Conservation (phyloP, 2,113 vertebrate genomes). For the Bos indicus region DNA sequence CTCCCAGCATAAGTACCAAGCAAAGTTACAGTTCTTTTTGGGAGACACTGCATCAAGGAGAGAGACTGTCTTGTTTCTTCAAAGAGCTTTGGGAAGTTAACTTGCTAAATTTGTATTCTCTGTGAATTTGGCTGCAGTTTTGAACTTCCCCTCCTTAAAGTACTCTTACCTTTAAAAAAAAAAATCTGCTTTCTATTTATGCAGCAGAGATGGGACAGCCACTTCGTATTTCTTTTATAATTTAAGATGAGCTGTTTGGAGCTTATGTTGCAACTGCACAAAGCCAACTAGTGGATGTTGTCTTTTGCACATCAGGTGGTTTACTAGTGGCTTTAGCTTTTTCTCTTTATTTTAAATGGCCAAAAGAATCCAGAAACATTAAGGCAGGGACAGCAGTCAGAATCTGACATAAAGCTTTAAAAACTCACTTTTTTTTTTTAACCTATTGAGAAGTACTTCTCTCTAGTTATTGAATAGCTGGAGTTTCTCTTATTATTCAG, state of each 20-base stretch:
- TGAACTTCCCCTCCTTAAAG: slow-evolving; percentile 59
- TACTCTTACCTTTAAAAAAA: slow-evolving; percentile 51
- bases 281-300: slow-evolving; percentile 59
- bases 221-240: slow-evolving; percentile 58
- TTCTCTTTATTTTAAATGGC: slow-evolving; percentile 61
- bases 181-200: slow-evolving; percentile 68
- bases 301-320: slow-evolving; percentile 57
- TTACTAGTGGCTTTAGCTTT: slow-evolving; percentile 68
- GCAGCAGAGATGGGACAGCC: slow-evolving; percentile 67
- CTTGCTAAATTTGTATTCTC: slow-evolving; percentile 70
- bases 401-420: slow-evolving; percentile 75
- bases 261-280: slow-evolving; percentile 35
- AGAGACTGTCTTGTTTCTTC: slow-evolving; percentile 52
- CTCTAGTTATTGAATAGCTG: slow-evolving; percentile 65
- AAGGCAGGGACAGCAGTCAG: slow-evolving; percentile 70
- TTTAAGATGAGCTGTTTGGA: slow-evolving; percentile 72
- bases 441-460: slow-evolving; percentile 57
- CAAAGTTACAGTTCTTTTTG: slow-evolving; percentile 61
- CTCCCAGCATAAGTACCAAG: slow-evolving; percentile 40
- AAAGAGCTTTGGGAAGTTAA: slow-evolving; percentile 68
- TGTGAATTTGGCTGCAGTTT: slow-evolving; percentile 68
- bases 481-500: slow-evolving; percentile 69
- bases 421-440: slow-evolving; percentile 57
- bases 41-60: slow-evolving; percentile 56
- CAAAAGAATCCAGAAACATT: slow-evolving; percentile 67